These are phyloP conservation scores for Trypoxylon attenuatum DNA, from an alignment of 2,888 invertebrate species.

Conservation along the genomic window DNA sequence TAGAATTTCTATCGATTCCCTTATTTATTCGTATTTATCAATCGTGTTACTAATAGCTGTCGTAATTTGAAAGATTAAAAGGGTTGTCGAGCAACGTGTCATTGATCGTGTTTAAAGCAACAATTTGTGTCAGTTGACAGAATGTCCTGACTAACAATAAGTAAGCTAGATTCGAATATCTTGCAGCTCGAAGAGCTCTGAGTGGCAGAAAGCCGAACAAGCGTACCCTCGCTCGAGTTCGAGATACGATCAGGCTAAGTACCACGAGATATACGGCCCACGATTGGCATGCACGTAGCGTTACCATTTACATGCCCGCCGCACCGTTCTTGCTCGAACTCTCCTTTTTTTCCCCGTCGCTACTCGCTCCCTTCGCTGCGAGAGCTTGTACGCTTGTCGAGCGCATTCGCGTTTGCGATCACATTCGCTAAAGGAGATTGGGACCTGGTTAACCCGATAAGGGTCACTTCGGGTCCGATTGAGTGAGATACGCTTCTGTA, in stretches of 20 bases:
- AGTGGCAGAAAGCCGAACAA: conserved; percentile 37
- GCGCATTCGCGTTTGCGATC: conserved; percentile 33
- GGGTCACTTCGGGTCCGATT: conserved; percentile 13
- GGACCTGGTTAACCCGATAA: conserved; percentile 20
- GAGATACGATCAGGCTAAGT: conserved; percentile 60
- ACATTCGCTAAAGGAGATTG: conserved; percentile 35
- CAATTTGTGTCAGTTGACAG: conserved; percentile 53
- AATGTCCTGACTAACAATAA: conserved; percentile 47
- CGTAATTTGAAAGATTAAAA: no score
- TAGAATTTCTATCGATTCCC: no score
- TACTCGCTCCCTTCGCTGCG: conserved; percentile 13
- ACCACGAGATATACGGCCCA: conserved; percentile 60
- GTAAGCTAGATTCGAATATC: conserved; percentile 55
- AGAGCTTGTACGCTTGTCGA: conserved; percentile 36
- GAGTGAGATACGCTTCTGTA: conserved; percentile 27
- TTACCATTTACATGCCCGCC: conserved; percentile 60
- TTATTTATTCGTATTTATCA: no score
- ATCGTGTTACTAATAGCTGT: no score
- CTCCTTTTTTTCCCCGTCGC: conserved; percentile 1
- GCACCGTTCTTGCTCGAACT: conserved; percentile 20
- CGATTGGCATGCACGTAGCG: conserved; percentile 64
- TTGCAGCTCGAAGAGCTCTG: conserved; percentile 49
- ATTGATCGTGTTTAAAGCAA: conserved; percentile 42
- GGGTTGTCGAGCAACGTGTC: no score
- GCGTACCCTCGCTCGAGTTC: conserved; percentile 42